Conservation (phyloP, 2,888 invertebrate genomes). For the Cylloceria caligata region DNA sequence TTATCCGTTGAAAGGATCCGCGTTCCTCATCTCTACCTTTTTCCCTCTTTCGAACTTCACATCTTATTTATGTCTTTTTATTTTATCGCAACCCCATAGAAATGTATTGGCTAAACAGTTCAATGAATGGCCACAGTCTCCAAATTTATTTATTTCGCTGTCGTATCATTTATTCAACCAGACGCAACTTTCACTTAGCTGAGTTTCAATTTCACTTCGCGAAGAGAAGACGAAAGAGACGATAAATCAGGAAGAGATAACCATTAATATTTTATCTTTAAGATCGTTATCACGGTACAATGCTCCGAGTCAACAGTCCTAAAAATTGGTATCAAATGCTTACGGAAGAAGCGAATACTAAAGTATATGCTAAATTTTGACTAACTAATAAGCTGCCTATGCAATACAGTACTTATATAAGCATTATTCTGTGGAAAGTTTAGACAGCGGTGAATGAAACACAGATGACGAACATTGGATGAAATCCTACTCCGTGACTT, state of each 20-base stretch:
- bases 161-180: neutral
- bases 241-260: neutral
- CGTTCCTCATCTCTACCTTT: conserved; percentile 15
- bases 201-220: neutral
- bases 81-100: neutral
- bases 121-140: neutral
- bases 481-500: neutral
- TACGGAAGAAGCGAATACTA: too few relatives aligned
- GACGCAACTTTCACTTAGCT: neutral
- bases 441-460: neutral
- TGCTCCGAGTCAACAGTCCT: too few relatives aligned
- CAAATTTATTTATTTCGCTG: neutral
- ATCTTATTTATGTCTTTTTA: neutral
- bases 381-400: too few relatives aligned
- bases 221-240: neutral
- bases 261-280: neutral
- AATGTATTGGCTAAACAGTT: neutral
- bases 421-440: neutral
- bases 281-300: too few relatives aligned
- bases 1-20: conserved; percentile 17
- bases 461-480: neutral
- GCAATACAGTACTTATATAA: too few relatives aligned
- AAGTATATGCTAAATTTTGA: too few relatives aligned
- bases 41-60: neutral
- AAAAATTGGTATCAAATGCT: too few relatives aligned